Evolutionary conservation across 2,113 vertebrate genomes (phyloP).

Genomic region (Gymnogyps californianus): DNA sequence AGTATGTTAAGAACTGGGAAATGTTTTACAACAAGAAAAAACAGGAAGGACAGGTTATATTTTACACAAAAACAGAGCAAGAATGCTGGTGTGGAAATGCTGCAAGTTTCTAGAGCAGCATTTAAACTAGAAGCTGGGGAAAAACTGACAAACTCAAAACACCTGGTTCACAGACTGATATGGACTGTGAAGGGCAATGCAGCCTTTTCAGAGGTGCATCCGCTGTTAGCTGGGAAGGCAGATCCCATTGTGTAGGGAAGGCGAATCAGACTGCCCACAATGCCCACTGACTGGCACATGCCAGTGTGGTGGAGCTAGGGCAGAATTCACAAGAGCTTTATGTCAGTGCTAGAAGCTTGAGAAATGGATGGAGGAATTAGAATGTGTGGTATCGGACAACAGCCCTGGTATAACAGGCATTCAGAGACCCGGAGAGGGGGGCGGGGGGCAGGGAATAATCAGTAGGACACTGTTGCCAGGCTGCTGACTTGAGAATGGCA

Average conservation of each 20-base stretch:
- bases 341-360: not conserved
- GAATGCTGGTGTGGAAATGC: not conserved
- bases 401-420: not conserved
- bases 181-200: not conserved
- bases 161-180: not conserved
- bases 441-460: not conserved
- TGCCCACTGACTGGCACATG: not conserved
- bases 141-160: not conserved
- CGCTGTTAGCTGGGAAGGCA: not conserved
- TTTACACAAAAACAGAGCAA: not conserved
- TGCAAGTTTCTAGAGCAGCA: not conserved
- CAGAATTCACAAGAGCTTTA: not conserved
- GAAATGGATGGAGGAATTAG: not conserved
- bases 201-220: not conserved
- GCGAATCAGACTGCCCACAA: not conserved
- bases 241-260: not conserved
- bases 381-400: not conserved
- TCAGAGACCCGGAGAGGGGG: not conserved
- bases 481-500: not conserved
- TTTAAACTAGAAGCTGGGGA: not conserved
- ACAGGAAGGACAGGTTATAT: not conserved
- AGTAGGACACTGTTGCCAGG: not conserved
- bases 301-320: not conserved
- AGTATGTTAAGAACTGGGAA: not conserved
- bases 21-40: not conserved